phyloP scores from a whole-genome alignment of 1,140 invertebrate genomes.

The Drosophila takahashii region DNA sequence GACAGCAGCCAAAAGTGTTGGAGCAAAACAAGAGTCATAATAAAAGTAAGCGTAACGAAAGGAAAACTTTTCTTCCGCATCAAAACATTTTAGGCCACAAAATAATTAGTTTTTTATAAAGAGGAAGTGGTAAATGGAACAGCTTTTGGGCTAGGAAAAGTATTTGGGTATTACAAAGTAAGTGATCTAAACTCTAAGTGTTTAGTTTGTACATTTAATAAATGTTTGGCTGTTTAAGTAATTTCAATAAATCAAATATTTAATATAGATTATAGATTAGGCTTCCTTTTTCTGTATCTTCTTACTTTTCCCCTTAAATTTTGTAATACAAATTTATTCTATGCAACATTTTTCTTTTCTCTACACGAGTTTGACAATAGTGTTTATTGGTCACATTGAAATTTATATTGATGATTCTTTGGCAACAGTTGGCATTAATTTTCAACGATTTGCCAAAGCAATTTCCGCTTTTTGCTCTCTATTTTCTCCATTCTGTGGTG shows the following conservation, averaged over 20 bases:
- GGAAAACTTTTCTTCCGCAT: slow-evolving; percentile 30
- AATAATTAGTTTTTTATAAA: slow-evolving; percentile 46
- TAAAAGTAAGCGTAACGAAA: slow-evolving; percentile 9
- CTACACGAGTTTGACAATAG: slow-evolving; percentile 25
- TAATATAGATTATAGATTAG: too few species aligned
- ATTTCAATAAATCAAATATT: too few species aligned
- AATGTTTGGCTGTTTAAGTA: too few species aligned
- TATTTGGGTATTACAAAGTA: background rate
- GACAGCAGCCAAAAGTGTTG: slow-evolving; percentile 28
- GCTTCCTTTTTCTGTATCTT: too few species aligned
- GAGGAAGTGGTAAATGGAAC: background rate
- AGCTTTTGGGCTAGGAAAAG: background rate
- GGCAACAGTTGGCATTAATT: slow-evolving; percentile 69
- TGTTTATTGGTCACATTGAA: slow-evolving; percentile 58
- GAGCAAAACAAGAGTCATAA: background rate
- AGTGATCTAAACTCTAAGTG: too few species aligned
- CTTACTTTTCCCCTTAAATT: background rate
- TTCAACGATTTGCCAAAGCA: slow-evolving; percentile 31
- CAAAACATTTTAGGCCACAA: slow-evolving; percentile 3
- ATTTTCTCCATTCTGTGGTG: background rate
- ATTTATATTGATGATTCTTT: slow-evolving; percentile 67
- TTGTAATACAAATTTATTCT: background rate
- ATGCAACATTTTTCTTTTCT: slow-evolving; percentile 44
- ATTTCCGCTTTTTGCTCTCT: slow-evolving; percentile 1
- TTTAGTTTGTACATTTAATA: too few species aligned